phyloP scores from a whole-genome alignment of 2,113 vertebrate species.

The Pogonocichla stellata region DNA sequence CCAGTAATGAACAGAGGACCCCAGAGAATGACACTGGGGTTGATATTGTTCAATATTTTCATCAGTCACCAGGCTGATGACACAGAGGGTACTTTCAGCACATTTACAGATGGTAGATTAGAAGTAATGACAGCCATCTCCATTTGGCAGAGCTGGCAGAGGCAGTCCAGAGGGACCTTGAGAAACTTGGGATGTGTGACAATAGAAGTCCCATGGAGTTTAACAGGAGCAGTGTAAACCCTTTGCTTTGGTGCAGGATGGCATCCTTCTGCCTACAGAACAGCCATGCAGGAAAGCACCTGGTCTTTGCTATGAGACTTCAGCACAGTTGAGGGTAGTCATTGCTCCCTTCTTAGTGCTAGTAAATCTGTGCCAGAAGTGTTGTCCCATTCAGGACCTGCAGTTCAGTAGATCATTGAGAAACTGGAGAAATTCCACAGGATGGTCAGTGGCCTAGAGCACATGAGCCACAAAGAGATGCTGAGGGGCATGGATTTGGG shows the following conservation, averaged over 20 bases:
- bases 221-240: not conserved
- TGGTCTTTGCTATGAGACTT: not conserved
- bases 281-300: not conserved
- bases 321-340: not conserved
- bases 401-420: not conserved
- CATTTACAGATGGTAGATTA: not conserved
- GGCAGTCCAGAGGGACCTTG: not conserved
- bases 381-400: not conserved
- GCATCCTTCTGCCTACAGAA: not conserved
- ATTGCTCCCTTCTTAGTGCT: not conserved
- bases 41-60: conserved; percentile 14
- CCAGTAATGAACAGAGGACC: not conserved
- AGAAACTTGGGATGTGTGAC: not conserved
- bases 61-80: not conserved
- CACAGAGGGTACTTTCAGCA: conserved; percentile 5
- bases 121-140: not conserved
- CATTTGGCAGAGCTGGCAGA: not conserved
- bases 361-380: not conserved
- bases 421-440: not conserved
- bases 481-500: not conserved
- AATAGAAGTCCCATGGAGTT: not conserved
- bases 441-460: not conserved
- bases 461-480: not conserved
- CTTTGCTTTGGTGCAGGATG: not conserved
- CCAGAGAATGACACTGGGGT: not conserved